Conservation (phyloP, 2,888 invertebrate genomes). For the Diploptera punctata region DNA sequence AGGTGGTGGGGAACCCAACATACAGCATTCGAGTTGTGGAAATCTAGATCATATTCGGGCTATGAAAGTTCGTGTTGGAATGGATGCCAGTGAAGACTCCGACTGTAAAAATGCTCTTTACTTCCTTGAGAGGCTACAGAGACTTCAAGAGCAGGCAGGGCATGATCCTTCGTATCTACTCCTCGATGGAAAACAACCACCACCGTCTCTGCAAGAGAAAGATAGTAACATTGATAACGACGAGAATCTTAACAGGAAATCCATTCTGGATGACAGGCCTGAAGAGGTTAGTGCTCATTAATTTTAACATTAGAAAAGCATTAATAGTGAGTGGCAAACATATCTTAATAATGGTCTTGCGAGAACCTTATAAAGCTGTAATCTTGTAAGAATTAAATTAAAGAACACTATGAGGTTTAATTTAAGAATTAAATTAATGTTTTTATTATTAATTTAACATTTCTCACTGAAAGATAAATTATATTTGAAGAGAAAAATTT, state of each 20-base stretch:
- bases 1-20: neutral
- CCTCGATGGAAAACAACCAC: slow-evolving; percentile 21
- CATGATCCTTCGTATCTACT: slow-evolving; percentile 41
- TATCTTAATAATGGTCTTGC: no score
- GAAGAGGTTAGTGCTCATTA: slow-evolving; percentile 9
- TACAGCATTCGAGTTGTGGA: neutral
- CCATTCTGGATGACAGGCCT: slow-evolving; percentile 17
- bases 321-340: no score
- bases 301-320: no score
- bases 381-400: no score
- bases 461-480: no score
- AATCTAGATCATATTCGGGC: neutral
- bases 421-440: no score
- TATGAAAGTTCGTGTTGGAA: neutral
- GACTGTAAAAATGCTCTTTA: slow-evolving; percentile 38
- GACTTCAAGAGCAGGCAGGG: slow-evolving; percentile 52
- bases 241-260: slow-evolving; percentile 26
- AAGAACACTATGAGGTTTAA: no score
- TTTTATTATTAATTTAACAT: no score
- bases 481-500: no score
- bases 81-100: slow-evolving; percentile 1
- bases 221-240: slow-evolving; percentile 16
- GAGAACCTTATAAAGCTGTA: no score
- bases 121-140: slow-evolving; percentile 52
- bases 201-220: neutral